These are phyloP conservation scores for Apodemia zela DNA, from an alignment of 2,888 invertebrate species.

Conservation along the genomic window DNA sequence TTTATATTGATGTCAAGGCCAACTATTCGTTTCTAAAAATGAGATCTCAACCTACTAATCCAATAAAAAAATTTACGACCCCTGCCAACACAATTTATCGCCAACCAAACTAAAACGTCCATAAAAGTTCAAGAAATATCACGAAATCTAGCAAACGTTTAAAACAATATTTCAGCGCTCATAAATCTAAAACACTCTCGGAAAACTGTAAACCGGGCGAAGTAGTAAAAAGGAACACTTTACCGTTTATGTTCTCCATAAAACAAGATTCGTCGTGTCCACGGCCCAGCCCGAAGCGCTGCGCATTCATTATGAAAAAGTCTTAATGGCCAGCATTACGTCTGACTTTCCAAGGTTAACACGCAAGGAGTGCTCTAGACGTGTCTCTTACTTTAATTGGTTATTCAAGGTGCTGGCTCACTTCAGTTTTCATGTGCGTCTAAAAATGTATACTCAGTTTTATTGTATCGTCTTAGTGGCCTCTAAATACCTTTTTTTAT, in stretches of 20 bases:
- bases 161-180: conserved; percentile 13
- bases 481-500: too few relatives aligned
- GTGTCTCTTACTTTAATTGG: conserved; percentile 11
- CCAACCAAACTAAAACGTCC: conserved; percentile 8
- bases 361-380: conserved; percentile 25
- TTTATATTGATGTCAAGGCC: too few relatives aligned
- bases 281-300: conserved; percentile 22
- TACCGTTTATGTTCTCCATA: conserved; percentile 25
- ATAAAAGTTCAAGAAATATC: conserved; percentile 5
- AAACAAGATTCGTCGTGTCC: conserved; percentile 26
- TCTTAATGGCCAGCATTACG: conserved; percentile 33
- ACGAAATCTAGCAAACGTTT: background rate
- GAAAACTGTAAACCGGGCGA: conserved; percentile 7
- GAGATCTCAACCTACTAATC: background rate
- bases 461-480: too few relatives aligned
- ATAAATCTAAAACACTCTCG: conserved; percentile 8
- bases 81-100: conserved; percentile 1
- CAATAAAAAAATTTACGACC: conserved; percentile 8
- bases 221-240: conserved; percentile 16
- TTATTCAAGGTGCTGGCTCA: background rate
- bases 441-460: background rate
- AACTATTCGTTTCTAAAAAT: too few relatives aligned
- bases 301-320: conserved; percentile 34
- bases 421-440: background rate
- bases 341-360: conserved; percentile 29